Evolutionary conservation across 2,888 invertebrate genomes (phyloP).

Genomic region (Nomada goodeniana): DNA sequence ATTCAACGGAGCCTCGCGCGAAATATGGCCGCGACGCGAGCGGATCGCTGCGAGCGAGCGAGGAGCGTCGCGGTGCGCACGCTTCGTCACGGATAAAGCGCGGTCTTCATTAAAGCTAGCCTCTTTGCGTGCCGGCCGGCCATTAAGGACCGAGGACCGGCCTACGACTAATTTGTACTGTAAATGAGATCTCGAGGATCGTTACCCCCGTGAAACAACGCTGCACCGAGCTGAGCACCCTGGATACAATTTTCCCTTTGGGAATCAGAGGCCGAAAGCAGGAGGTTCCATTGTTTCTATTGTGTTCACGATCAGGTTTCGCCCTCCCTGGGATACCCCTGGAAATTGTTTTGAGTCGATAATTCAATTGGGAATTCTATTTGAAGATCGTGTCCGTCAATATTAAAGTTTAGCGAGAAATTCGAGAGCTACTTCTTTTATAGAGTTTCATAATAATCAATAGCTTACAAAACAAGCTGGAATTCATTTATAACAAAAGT

Average conservation of each 20-base stretch:
- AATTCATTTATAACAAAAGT: too few relatives aligned
- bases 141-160: conserved; percentile 78
- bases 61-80: conserved; percentile 34
- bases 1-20: conserved; percentile 75
- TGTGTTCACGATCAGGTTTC: background rate
- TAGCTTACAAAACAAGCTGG: too few relatives aligned
- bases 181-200: conserved; percentile 81
- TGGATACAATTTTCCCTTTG: background rate
- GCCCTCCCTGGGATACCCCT: background rate
- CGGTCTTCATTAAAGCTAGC: conserved; percentile 82
- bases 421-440: too few relatives aligned
- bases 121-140: conserved; percentile 81
- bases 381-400: too few relatives aligned
- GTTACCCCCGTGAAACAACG: conserved; percentile 72
- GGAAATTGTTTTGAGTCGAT: too few relatives aligned
- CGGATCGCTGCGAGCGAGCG: conserved; percentile 24
- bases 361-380: too few relatives aligned
- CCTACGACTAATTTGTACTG: conserved; percentile 83
- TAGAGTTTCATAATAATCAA: too few relatives aligned
- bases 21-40: conserved; percentile 36
- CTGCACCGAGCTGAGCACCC: background rate
- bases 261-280: conserved; percentile 12
- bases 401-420: too few relatives aligned
- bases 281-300: too few relatives aligned
- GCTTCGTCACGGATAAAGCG: conserved; percentile 82